These are phyloP conservation scores for Ichneumon xanthorius DNA, from an alignment of 2,888 invertebrate species.

Conservation along the genomic window DNA sequence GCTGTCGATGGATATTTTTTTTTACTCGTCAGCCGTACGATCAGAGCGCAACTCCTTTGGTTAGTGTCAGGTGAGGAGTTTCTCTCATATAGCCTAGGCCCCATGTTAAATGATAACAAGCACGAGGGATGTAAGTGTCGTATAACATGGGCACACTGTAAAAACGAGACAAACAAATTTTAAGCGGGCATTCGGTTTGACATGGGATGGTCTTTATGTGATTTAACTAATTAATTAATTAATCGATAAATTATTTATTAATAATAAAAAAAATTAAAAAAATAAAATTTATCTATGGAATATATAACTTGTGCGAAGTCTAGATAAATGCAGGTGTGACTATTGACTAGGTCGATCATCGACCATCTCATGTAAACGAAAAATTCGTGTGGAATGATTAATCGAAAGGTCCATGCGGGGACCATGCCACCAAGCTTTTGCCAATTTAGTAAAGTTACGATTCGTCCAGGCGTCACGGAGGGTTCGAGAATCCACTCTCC, in stretches of 20 bases:
- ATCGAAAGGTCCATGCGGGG: conserved; percentile 77
- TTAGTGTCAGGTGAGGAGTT: conserved; percentile 72
- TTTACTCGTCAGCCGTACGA: conserved; percentile 62
- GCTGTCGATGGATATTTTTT: conserved; percentile 40
- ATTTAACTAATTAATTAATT: conserved; percentile 39
- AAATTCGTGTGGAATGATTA: conserved; percentile 55
- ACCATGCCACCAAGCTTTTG: conserved; percentile 78
- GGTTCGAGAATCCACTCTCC: background rate
- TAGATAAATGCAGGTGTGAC: conserved; percentile 57
- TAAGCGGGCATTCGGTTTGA: conserved; percentile 73
- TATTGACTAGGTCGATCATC: conserved; percentile 59
- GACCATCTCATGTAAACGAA: conserved; percentile 72
- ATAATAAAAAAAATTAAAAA: conserved; percentile 19
- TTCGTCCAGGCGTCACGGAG: background rate
- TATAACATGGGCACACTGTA: conserved; percentile 75
- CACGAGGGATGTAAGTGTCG: conserved; percentile 74
- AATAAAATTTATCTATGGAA: background rate
- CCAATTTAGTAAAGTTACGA: conserved; percentile 58
- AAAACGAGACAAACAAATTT: conserved; percentile 74
- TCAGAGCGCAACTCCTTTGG: conserved; percentile 70
- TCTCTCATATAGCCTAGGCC: conserved; percentile 68
- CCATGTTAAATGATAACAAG: conserved; percentile 78
- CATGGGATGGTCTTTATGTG: conserved; percentile 71
- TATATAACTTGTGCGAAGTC: conserved; percentile 58
- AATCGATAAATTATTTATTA: conserved; percentile 11